Conservation (phyloP, 1,140 invertebrate species). For the Polypedilum vanderplanki region DNA sequence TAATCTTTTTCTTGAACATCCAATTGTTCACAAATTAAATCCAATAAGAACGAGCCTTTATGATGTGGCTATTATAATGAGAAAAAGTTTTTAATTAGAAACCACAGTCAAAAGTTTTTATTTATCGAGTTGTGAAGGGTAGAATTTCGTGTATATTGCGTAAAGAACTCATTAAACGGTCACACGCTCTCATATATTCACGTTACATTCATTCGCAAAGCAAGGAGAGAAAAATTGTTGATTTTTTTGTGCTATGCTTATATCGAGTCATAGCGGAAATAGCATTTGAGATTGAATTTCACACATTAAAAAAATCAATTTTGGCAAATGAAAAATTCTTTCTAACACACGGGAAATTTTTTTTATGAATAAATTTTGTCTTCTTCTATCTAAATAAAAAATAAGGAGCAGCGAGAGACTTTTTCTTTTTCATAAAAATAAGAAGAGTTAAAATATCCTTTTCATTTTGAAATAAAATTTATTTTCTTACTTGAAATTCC, state of each 20-base stretch:
- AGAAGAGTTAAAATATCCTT: constrained; percentile 11
- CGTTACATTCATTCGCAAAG: neutral
- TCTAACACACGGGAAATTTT: neutral
- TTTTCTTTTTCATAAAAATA: neutral
- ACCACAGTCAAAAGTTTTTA: neutral
- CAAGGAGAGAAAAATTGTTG: constrained; percentile 2
- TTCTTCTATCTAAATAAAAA: constrained; percentile 32
- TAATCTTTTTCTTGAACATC: constrained; percentile 95
- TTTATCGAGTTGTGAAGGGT: neutral
- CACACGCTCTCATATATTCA: neutral
- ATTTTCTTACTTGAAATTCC: constrained; percentile 80
- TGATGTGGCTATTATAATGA: constrained; percentile 67
- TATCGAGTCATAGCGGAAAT: neutral
- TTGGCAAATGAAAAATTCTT: too few species aligned
- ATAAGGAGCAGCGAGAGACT: neutral
- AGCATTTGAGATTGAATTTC: neutral
- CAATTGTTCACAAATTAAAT: constrained; percentile 87
- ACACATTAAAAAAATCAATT: neutral
- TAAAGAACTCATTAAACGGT: neutral
- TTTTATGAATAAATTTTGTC: constrained; percentile 32
- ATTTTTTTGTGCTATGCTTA: too few species aligned
- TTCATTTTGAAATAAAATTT: neutral
- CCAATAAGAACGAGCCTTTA: constrained; percentile 87
- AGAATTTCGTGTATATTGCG: neutral
- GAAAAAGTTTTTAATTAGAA: neutral